Evolutionary conservation across 1,140 invertebrate genomes (phyloP).

Genomic region (Pristionchus pacificus): DNA sequence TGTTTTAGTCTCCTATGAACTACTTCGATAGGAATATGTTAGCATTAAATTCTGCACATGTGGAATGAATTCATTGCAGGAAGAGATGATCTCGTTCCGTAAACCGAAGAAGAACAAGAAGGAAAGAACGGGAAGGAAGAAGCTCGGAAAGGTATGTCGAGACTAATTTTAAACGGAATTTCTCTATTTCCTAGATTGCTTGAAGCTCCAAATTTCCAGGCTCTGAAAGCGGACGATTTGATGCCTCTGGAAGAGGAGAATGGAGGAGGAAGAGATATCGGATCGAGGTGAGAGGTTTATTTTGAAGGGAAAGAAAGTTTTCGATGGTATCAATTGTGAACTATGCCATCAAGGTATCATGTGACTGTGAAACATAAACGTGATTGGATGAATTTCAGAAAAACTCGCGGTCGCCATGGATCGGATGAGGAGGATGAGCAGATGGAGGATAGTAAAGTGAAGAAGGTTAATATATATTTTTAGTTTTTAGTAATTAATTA

Average conservation of each 20-base stretch:
- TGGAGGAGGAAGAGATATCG: constrained; percentile 42
- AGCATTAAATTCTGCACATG: constrained; percentile 7
- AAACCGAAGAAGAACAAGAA: constrained; percentile 84
- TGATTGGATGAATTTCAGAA: too few species aligned
- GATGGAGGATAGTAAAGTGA: not conserved
- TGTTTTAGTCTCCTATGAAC: too few species aligned
- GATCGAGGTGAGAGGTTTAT: constrained; percentile 36
- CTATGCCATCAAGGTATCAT: too few species aligned
- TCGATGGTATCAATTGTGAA: too few species aligned
- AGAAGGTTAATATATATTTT: not conserved
- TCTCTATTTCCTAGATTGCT: not conserved
- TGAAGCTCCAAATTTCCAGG: constrained; percentile 30
- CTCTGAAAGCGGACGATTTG: constrained; percentile 66
- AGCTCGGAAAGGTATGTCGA: constrained; percentile 20
- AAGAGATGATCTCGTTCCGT: constrained; percentile 74
- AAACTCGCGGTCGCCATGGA: not conserved
- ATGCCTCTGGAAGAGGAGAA: constrained; percentile 57
- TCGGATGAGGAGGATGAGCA: constrained; percentile 1
- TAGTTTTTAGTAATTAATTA: not conserved
- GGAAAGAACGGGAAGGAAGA: constrained; percentile 61
- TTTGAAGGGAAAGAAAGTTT: too few species aligned
- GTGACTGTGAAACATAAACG: too few species aligned
- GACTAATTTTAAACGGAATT: constrained; percentile 16
- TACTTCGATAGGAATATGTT: not conserved
- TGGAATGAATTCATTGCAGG: constrained; percentile 33